Evolutionary conservation across 2,888 invertebrate species (phyloP).

Genomic region (Parnassius smintheus): DNA sequence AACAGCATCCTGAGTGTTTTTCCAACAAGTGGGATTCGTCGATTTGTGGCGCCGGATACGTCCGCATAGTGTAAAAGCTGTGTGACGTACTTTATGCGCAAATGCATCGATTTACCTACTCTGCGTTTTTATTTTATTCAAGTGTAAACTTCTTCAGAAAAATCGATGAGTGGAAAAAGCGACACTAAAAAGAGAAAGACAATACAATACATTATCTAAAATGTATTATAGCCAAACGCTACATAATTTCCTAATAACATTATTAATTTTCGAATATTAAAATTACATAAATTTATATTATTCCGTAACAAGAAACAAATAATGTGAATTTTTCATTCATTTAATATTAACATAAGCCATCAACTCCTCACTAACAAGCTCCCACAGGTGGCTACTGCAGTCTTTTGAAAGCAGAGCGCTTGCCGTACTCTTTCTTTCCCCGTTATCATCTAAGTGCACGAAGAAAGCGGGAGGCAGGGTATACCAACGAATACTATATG

Average conservation of each 20-base stretch:
- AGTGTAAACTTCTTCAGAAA: too few species aligned
- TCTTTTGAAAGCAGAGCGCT: constrained; percentile 9
- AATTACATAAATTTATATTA: constrained; percentile 15
- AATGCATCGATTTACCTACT: too few species aligned
- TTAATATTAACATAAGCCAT: constrained; percentile 34
- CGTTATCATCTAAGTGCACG: neutral
- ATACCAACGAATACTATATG: neutral
- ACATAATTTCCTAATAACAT: constrained; percentile 7
- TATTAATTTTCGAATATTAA: constrained; percentile 18
- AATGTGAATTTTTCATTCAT: constrained; percentile 38
- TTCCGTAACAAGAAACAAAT: constrained; percentile 19
- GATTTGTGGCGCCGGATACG: too few species aligned
- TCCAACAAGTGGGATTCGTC: too few species aligned
- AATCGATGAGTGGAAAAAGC: too few species aligned
- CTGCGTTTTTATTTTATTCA: too few species aligned
- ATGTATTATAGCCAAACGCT: neutral
- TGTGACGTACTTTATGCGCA: too few species aligned
- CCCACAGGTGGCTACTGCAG: constrained; percentile 46
- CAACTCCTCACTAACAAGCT: constrained; percentile 49
- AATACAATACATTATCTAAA: too few species aligned
- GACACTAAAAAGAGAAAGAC: too few species aligned
- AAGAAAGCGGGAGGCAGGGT: constrained; percentile 11
- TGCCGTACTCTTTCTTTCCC: constrained; percentile 11
- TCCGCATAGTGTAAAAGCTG: too few species aligned
- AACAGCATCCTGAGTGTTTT: too few species aligned